Conservation (phyloP, 2,888 invertebrate genomes). For the Harmothoe impar region DNA sequence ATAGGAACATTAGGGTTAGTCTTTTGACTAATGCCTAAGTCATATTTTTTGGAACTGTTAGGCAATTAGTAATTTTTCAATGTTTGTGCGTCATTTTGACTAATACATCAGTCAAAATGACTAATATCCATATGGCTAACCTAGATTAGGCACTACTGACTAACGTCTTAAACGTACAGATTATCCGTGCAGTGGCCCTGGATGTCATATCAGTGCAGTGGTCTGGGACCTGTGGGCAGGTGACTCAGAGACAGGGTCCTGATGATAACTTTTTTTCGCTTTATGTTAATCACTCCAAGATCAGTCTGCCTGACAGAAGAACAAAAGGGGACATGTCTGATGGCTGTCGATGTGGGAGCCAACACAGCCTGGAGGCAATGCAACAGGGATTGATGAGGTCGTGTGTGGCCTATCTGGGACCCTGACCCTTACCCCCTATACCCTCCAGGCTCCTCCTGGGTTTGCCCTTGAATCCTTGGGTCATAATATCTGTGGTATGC, state of each 20-base stretch:
- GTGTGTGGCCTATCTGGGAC: background rate
- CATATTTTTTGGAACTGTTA: too few species aligned
- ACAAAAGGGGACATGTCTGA: constrained; percentile 31
- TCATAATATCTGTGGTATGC: too few species aligned
- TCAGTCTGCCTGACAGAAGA: constrained; percentile 11
- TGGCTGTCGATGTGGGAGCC: background rate
- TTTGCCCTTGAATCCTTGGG: background rate
- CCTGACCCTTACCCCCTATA: background rate
- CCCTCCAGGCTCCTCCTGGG: background rate
- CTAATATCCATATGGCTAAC: too few species aligned
- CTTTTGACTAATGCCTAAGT: too few species aligned
- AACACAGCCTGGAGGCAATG: background rate
- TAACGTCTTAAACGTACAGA: too few species aligned
- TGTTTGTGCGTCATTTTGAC: too few species aligned
- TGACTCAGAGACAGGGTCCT: background rate
- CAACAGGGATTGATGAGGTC: background rate
- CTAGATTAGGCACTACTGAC: too few species aligned
- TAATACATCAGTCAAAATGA: too few species aligned
- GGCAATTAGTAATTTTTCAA: too few species aligned
- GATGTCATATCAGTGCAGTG: background rate
- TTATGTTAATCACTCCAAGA: background rate
- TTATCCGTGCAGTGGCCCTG: background rate
- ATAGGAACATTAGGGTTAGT: too few species aligned
- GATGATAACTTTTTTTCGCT: too few species aligned
- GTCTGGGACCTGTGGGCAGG: background rate